Evolutionary conservation across 2,888 invertebrate genomes (phyloP).

Genomic region (Lordiphosa fenestrarum): DNA sequence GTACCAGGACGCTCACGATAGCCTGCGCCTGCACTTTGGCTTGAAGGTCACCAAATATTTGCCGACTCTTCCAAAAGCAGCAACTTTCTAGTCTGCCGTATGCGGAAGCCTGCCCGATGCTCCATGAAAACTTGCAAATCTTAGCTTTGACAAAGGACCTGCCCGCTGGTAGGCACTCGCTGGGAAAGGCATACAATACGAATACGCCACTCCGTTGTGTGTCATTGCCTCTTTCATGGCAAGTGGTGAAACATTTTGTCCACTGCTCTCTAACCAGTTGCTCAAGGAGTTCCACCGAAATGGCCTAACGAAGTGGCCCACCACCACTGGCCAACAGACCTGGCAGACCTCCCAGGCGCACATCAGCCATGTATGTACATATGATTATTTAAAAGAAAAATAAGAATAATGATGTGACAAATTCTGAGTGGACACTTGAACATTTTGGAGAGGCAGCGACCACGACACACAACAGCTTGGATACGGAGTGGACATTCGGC

Average conservation of each 20-base stretch:
- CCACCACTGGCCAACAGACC: not conserved
- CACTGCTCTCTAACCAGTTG: conserved; percentile 22
- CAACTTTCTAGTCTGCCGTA: no score
- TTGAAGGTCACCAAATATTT: no score
- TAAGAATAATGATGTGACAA: conserved; percentile 77
- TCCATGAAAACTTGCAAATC: no score
- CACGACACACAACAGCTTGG: conserved; percentile 28
- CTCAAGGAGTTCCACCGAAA: conserved; percentile 64
- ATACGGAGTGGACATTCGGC: conserved; percentile 45
- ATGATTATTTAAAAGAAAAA: conserved; percentile 71
- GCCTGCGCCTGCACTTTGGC: no score
- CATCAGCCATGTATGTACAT: conserved; percentile 44
- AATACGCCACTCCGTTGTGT: no score
- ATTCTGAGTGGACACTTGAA: conserved; percentile 70
- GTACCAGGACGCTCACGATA: no score
- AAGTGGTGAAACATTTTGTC: conserved; percentile 34
- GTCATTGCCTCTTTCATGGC: no score
- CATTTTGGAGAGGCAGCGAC: conserved; percentile 39
- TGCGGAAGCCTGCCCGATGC: no score
- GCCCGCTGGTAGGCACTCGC: no score
- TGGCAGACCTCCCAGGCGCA: conserved; percentile 58
- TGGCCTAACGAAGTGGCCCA: conserved; percentile 60
- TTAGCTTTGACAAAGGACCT: no score
- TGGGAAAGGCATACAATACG: no score
- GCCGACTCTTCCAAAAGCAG: no score